A percentile compares a stretch with the other conserved stretches of the same genome.
phyloP scores from a whole-genome alignment of 2,113 vertebrate genomes.

The Tachycineta bicolor region DNA sequence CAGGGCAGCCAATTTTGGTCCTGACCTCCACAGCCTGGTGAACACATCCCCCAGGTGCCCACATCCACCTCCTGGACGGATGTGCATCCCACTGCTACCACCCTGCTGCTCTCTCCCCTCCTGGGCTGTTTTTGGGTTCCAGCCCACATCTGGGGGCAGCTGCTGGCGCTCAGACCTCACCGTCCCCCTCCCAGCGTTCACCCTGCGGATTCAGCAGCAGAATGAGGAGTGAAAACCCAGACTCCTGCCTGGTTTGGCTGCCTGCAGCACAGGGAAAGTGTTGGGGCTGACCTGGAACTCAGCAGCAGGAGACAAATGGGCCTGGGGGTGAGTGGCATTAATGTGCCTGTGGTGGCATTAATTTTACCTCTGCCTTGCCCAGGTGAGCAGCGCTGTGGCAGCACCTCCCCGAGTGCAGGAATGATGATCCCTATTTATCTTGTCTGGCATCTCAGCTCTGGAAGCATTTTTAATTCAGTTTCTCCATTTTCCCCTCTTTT shows the following conservation, averaged over 20 bases:
- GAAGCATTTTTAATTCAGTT: slow-evolving; percentile 50
- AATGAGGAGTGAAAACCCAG: background rate
- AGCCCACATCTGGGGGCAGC: background rate
- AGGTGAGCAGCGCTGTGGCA: background rate
- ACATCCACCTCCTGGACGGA: background rate
- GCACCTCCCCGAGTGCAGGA: background rate
- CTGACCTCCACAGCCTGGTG: background rate
- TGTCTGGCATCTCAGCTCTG: background rate
- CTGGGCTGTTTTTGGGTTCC: background rate
- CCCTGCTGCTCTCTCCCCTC: background rate
- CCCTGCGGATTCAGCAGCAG: background rate
- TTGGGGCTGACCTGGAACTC: background rate
- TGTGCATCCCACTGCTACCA: fast-evolving
- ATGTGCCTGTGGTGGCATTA: background rate
- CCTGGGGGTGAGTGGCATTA: background rate
- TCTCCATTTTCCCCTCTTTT: background rate
- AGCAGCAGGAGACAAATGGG: slow-evolving; percentile 19
- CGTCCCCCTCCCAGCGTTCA: fast-evolving
- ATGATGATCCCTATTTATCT: slow-evolving; percentile 44
- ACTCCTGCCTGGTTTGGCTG: background rate
- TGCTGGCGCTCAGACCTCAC: background rate
- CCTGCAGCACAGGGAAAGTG: background rate
- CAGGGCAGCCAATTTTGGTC: fast-evolving
- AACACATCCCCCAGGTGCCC: background rate
- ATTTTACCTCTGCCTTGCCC: background rate